Evolutionary conservation across 2,888 invertebrate species (phyloP).

Genomic region (Busseola fusca): DNA sequence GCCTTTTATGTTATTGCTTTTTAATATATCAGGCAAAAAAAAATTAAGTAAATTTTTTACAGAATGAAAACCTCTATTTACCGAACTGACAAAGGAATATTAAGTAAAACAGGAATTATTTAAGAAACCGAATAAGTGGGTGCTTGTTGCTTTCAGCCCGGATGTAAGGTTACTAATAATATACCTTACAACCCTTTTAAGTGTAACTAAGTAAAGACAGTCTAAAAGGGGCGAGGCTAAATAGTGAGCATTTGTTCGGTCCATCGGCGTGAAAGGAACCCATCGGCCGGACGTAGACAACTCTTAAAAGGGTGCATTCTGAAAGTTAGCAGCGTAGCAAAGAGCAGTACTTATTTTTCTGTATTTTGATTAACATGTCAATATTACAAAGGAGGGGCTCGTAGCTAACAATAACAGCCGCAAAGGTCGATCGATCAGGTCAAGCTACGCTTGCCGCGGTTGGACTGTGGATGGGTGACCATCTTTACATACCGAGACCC

Average conservation of each 20-base stretch:
- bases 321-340: not conserved
- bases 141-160: conserved; percentile 25
- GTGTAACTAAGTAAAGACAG: conserved; percentile 62
- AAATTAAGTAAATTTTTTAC: not conserved
- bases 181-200: conserved; percentile 55
- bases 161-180: conserved; percentile 34
- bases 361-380: not conserved
- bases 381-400: no score
- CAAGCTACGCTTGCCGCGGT: no score
- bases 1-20: no score
- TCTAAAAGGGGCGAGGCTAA: conserved; percentile 66
- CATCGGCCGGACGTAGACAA: conserved; percentile 62
- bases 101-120: not conserved
- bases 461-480: no score
- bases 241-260: conserved; percentile 69
- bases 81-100: conserved; percentile 9
- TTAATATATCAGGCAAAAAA: not conserved
- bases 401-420: no score
- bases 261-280: conserved; percentile 64
- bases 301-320: conserved; percentile 35
- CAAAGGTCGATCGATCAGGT: no score
- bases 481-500: no score
- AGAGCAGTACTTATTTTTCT: not conserved
- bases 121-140: conserved; percentile 10
- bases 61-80: not conserved